phyloP scores from a whole-genome alignment of 2,113 vertebrate species.

The Eudyptes chrysolophus region DNA sequence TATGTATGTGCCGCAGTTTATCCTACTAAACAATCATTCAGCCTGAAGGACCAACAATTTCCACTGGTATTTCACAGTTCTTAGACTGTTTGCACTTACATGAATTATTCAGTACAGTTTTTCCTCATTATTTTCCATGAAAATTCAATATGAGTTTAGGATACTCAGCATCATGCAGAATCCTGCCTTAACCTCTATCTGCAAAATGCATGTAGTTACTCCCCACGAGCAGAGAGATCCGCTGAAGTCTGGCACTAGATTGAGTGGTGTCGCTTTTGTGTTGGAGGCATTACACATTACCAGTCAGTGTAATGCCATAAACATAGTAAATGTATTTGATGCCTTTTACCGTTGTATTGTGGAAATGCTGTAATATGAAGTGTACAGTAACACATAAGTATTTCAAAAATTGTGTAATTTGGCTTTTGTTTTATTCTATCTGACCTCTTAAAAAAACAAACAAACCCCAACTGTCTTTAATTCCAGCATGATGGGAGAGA shows the following conservation, averaged over 20 bases:
- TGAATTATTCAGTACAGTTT: not conserved
- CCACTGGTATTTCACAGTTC: not conserved
- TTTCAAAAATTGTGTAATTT: not conserved
- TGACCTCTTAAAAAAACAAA: not conserved
- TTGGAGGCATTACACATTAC: not conserved
- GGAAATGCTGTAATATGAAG: not conserved
- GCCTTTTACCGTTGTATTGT: not conserved
- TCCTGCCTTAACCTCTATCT: not conserved
- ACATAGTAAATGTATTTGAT: not conserved
- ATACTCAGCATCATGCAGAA: not conserved
- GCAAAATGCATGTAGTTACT: not conserved
- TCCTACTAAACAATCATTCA: not conserved
- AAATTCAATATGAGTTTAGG: not conserved
- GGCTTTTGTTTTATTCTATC: not conserved
- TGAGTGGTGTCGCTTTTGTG: not conserved
- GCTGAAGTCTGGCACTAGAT: not conserved
- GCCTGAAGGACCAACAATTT: not conserved
- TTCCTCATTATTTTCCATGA: not conserved
- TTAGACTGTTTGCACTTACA: not conserved
- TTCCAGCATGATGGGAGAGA: constrained; percentile 36
- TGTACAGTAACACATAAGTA: not conserved
- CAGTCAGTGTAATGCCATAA: not conserved
- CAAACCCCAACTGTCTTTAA: not conserved
- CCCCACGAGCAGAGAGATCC: not conserved
- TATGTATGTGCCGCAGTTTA: not conserved